Evolutionary conservation across 1,140 invertebrate species (phyloP).

Genomic region (Aphaenogaster floridana): DNA sequence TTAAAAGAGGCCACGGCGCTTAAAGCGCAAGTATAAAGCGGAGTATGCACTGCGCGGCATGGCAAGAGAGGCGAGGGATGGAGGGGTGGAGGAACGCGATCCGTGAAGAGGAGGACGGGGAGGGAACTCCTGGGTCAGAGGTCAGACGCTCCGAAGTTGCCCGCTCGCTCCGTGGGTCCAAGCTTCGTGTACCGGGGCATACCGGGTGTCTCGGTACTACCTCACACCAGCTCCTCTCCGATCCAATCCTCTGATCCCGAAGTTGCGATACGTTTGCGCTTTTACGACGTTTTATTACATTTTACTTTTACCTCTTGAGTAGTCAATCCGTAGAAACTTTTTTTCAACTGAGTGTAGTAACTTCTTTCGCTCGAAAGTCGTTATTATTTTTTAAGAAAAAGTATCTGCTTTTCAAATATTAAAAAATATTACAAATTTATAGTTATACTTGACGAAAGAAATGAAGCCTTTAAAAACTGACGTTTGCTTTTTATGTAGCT

Average conservation of each 20-base stretch:
- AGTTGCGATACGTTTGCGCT: conserved; percentile 14
- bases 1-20: conserved; percentile 82
- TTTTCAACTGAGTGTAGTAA: background rate
- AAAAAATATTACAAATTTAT: background rate
- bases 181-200: conserved; percentile 72
- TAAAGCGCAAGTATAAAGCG: conserved; percentile 82
- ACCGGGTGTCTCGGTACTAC: conserved; percentile 65
- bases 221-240: background rate
- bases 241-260: background rate
- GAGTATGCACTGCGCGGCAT: conserved; percentile 67
- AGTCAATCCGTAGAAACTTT: background rate
- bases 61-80: conserved; percentile 39
- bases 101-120: conserved; percentile 77
- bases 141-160: conserved; percentile 82
- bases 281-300: background rate
- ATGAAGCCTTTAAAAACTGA: background rate
- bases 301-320: conserved; percentile 1
- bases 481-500: background rate
- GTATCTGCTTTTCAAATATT: background rate
- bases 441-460: background rate
- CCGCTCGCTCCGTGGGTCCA: conserved; percentile 82
- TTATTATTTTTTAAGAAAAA: background rate
- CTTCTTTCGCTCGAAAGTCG: background rate
- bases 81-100: conserved; percentile 73
- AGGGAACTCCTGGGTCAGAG: conserved; percentile 82